Percentiles rank a stretch among this genome's conserved stretches.
These are phyloP conservation scores for Mormyrus proboscirostris DNA, from an alignment of 2,797 vertebrate genomes.

Conservation along the genomic window DNA sequence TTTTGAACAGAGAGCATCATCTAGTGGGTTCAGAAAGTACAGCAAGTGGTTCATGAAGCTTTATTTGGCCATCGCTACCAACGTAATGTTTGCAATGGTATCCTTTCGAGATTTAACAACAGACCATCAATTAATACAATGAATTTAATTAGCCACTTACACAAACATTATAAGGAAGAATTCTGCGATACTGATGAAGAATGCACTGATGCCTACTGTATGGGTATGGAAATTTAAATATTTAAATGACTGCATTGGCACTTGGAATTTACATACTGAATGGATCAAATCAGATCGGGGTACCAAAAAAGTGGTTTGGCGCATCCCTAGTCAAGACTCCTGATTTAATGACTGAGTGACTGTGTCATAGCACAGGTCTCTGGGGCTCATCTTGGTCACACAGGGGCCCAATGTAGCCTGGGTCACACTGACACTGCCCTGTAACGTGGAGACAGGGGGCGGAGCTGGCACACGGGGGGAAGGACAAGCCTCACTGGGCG, in stretches of 20 bases:
- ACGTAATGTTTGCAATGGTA: not conserved
- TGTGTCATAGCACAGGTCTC: conserved; percentile 52
- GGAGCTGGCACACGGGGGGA: conserved; percentile 73
- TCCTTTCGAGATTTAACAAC: not conserved
- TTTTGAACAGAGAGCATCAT: not conserved
- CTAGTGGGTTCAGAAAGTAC: not conserved
- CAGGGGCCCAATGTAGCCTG: conserved; percentile 53
- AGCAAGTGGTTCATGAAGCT: not conserved
- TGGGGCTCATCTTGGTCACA: conserved; percentile 65
- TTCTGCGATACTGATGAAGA: not conserved
- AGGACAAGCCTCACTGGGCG: conserved; percentile 70
- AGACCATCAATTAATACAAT: not conserved
- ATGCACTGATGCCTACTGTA: not conserved
- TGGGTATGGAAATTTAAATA: not conserved
- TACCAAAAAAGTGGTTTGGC: not conserved
- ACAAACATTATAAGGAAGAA: not conserved
- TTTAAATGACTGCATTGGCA: not conserved
- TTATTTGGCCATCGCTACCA: not conserved
- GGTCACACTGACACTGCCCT: conserved; percentile 56
- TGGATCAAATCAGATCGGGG: not conserved
- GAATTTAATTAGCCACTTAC: not conserved
- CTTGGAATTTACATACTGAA: not conserved
- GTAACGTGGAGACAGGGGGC: conserved; percentile 71
- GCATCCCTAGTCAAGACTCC: not conserved
- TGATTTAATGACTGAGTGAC: conserved; percentile 59